Evolutionary conservation across 2,797 vertebrate species (phyloP).

Genomic region (Scomberomorus guttatus): DNA sequence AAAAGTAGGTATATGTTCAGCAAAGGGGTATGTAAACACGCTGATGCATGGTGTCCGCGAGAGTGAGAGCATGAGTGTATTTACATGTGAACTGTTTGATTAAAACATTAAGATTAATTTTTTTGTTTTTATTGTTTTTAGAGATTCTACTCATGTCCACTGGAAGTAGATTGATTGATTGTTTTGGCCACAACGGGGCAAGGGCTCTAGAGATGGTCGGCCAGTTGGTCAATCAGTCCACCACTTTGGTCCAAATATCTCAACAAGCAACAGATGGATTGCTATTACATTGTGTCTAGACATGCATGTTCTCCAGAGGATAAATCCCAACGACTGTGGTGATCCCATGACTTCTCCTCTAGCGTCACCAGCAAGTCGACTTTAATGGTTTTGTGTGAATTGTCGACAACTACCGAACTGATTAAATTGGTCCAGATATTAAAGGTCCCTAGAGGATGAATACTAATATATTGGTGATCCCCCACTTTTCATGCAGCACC

Average conservation of each 20-base stretch:
- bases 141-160: neutral
- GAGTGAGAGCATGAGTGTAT: neutral
- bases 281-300: no score
- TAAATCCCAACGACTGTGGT: no score
- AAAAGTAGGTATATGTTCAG: constrained; percentile 1
- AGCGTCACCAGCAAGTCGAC: no score
- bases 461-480: no score
- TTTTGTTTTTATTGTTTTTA: neutral
- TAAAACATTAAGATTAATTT: neutral
- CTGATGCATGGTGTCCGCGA: neutral
- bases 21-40: neutral
- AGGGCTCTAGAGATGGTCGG: neutral
- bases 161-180: neutral
- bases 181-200: neutral
- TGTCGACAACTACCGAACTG: no score
- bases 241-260: neutral
- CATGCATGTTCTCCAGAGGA: no score
- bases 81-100: neutral
- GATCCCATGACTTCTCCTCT: no score
- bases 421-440: no score
- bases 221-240: neutral
- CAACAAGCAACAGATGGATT: no score
- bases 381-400: no score
- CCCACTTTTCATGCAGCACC: no score
- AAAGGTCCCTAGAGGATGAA: no score